A percentile compares a stretch with the other conserved stretches of the same genome.
Evolutionary conservation across 2,797 vertebrate genomes (phyloP).

Genomic region (Eulemur coronatus): DNA sequence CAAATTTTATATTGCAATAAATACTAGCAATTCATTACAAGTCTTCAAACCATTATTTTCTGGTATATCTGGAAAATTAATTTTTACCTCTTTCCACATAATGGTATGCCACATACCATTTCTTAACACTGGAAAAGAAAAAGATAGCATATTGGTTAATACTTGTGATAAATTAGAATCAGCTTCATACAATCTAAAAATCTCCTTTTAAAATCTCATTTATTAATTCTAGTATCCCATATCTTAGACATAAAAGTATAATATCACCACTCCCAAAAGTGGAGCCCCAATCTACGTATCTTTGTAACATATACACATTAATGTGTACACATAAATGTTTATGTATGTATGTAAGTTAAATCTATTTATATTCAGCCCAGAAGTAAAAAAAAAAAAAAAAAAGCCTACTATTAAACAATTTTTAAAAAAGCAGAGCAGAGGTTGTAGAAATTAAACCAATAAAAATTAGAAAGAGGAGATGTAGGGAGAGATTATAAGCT

Average conservation of each 20-base stretch:
- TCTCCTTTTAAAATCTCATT: not conserved
- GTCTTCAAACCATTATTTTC: not conserved
- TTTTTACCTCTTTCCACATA: constrained; percentile 97
- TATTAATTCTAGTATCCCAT: not conserved
- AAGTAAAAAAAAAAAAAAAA: not conserved
- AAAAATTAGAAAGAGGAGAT: not conserved
- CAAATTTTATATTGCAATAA: not conserved
- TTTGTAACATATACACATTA: too few species aligned
- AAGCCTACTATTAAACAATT: not conserved
- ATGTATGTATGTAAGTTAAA: not conserved
- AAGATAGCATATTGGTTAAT: constrained; percentile 24
- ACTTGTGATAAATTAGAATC: not conserved
- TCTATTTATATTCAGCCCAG: not conserved
- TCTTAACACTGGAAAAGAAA: constrained; percentile 93
- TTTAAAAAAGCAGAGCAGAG: not conserved
- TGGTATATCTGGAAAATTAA: constrained; percentile 25
- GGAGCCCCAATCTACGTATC: not conserved
- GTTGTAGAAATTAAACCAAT: not conserved
- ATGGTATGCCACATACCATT: constrained; percentile 96
- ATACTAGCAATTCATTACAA: not conserved
- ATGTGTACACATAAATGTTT: not conserved
- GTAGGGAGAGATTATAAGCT: not conserved
- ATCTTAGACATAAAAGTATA: not conserved
- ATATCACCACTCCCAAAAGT: not conserved
- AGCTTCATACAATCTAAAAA: not conserved